A percentile compares a stretch with the other conserved stretches of the same genome.
Conservation (phyloP, 1,140 invertebrate species). For the Cherax quadricarinatus region DNA sequence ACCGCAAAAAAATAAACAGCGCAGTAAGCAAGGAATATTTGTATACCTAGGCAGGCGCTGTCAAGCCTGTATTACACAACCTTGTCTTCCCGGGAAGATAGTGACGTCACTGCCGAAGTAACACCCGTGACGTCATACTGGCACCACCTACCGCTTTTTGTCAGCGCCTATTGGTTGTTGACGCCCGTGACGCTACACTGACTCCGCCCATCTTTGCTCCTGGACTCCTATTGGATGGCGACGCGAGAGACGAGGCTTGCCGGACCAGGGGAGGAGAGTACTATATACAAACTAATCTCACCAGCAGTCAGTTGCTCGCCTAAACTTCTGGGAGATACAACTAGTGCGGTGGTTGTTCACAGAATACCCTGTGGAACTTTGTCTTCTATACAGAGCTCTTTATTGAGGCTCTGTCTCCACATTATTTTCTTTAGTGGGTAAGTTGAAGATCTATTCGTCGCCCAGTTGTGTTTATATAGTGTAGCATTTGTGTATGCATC, state of each 20-base stretch:
- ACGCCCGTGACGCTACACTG: conserved; percentile 9
- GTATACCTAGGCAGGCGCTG: not conserved
- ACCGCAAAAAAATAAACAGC: not conserved
- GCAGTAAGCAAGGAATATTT: conserved; percentile 5
- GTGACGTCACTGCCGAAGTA: conserved; percentile 7
- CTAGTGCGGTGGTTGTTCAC: conserved; percentile 9
- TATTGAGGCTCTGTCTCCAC: conserved; percentile 18
- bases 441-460: not conserved
- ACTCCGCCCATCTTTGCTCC: not conserved
- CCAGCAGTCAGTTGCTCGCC: conserved; percentile 29
- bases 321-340: conserved; percentile 12
- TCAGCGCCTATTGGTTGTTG: no score
- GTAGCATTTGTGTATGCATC: not conserved
- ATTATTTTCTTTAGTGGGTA: conserved; percentile 26
- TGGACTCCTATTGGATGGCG: not conserved
- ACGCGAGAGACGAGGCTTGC: not conserved
- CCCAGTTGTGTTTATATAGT: not conserved
- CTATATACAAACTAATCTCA: conserved; percentile 33
- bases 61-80: conserved; percentile 45
- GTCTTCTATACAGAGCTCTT: conserved; percentile 11
- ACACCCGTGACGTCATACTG: not conserved
- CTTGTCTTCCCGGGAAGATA: conserved; percentile 20
- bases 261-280: conserved; percentile 13
- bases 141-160: no score
- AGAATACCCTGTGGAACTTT: conserved; percentile 16